Evolutionary conservation across 1,140 invertebrate genomes (phyloP), one percentile per base, ranked within the genome.

Genomic region (Pachyrhynchus sulphureomaculatus): DNA sequence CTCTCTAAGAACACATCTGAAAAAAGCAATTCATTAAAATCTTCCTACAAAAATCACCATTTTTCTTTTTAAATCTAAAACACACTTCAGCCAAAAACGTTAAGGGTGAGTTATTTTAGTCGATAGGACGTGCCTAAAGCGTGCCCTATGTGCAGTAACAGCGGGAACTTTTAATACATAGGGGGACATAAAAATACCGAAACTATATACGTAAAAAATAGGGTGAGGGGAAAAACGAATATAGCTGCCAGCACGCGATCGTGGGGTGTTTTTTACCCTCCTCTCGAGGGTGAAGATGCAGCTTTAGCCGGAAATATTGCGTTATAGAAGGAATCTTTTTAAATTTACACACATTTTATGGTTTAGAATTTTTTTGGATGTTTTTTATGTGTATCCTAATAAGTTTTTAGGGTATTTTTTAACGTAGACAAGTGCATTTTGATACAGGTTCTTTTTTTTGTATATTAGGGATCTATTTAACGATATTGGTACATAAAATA

Each of bases 181-280:
- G 34, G 52, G n/a, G 60, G 60, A 44, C 47, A 33, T 45, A 57
- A 63, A 63, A 63, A 56, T 57, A 33, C 61, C 45, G 61, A 63
- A 58, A 58, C 42, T 48, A 47, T 58, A 58, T 58, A 58, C 55
- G 34, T 58, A 58, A 58, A 58, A 58, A 58, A 58, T 48, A 29
- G 55, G 55, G 34, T 29, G 45, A 58, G 55, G 45, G 55, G 45
- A 58, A 39, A 48, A 58, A 17, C 29, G 44, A 58, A 58, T 48
- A 48, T 58, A 58, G 26, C 42, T 48, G 55, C 42, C 42, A 58
- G 45, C 42, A 55, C 53, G 53, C 53, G 53, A 55, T 55, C 53
- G 39, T 44, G 53, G 53, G 53, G 41, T 37, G 13, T 32, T 55
- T 55, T 55, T 55, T 55, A 39, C 51, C 51, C 51, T 53, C 51